phyloP scores from a whole-genome alignment of 2,888 invertebrate species.

The Laspeyria flexula region DNA sequence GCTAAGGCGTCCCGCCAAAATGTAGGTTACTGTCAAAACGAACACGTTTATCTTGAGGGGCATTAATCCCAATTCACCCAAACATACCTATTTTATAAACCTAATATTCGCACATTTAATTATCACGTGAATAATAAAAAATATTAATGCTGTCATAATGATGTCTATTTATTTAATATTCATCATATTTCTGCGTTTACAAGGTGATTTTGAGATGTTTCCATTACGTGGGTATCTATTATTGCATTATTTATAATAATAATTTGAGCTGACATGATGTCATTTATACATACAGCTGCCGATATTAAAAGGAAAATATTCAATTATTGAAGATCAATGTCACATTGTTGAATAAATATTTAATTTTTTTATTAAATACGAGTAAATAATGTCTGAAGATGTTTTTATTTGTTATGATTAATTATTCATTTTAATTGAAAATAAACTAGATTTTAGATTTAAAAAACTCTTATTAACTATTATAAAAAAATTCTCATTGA shows the following conservation, averaged over 20 bases:
- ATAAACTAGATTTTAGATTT: too few relatives aligned
- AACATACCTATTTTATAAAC: background rate
- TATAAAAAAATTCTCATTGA: too few relatives aligned
- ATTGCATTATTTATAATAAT: constrained; percentile 11
- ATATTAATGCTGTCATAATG: constrained; percentile 12
- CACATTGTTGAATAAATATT: background rate
- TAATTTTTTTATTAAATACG: too few relatives aligned
- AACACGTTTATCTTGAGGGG: constrained; percentile 15
- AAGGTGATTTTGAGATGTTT: constrained; percentile 14
- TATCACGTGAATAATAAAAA: constrained; percentile 1
- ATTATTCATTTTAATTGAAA: too few relatives aligned
- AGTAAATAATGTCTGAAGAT: too few relatives aligned
- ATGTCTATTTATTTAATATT: constrained; percentile 13
- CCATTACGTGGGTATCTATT: constrained; percentile 5
- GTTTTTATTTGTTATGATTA: too few relatives aligned
- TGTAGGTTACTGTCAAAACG: constrained; percentile 44
- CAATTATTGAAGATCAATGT: background rate
- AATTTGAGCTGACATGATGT: constrained; percentile 19
- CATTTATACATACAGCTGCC: constrained; percentile 1
- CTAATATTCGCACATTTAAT: background rate
- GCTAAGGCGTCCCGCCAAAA: constrained; percentile 46
- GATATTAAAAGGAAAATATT: constrained; percentile 13
- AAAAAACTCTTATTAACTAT: too few relatives aligned
- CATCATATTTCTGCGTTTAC: constrained; percentile 4
- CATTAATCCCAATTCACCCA: constrained; percentile 14